phyloP scores from a whole-genome alignment of 2,888 invertebrate genomes.

The Adela reaumurella region DNA sequence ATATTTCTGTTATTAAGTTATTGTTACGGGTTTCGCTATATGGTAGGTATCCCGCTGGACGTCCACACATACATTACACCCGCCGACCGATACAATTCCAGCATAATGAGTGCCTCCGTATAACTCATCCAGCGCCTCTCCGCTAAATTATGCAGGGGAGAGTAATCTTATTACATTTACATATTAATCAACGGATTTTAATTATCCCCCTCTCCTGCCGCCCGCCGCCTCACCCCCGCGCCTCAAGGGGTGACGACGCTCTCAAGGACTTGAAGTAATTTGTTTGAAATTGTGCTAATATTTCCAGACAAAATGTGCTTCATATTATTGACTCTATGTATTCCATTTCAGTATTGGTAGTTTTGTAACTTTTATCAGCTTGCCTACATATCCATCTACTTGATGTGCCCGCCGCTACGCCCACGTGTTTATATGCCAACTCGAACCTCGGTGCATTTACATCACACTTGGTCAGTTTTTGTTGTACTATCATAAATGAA shows the following conservation, averaged over 20 bases:
- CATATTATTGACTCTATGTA: too few species aligned
- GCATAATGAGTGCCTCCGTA: slow-evolving; percentile 43
- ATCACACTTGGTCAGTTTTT: too few species aligned
- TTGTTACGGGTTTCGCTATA: too few species aligned
- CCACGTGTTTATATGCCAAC: too few species aligned
- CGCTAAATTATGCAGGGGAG: slow-evolving; percentile 79
- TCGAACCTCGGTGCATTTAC: too few species aligned
- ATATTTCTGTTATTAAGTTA: too few species aligned
- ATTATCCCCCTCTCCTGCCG: slow-evolving; percentile 73
- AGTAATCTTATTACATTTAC: slow-evolving; percentile 98
- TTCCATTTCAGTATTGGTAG: too few species aligned
- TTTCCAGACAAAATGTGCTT: too few species aligned
- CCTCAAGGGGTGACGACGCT: slow-evolving; percentile 17
- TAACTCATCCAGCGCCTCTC: slow-evolving; percentile 48
- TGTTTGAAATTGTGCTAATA: slow-evolving; percentile 36
- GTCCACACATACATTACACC: neutral
- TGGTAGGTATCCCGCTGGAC: neutral
- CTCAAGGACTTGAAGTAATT: slow-evolving; percentile 31
- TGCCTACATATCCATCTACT: too few species aligned
- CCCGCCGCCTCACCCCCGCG: slow-evolving; percentile 17
- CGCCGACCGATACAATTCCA: slow-evolving; percentile 25
- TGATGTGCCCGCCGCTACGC: too few species aligned
- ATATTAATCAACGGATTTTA: slow-evolving; percentile 98
- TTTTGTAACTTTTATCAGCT: too few species aligned
- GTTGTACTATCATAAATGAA: too few species aligned